These are phyloP conservation scores for Premnoplex brunnescens DNA, from an alignment of 2,797 vertebrate species.

Conservation along the genomic window DNA sequence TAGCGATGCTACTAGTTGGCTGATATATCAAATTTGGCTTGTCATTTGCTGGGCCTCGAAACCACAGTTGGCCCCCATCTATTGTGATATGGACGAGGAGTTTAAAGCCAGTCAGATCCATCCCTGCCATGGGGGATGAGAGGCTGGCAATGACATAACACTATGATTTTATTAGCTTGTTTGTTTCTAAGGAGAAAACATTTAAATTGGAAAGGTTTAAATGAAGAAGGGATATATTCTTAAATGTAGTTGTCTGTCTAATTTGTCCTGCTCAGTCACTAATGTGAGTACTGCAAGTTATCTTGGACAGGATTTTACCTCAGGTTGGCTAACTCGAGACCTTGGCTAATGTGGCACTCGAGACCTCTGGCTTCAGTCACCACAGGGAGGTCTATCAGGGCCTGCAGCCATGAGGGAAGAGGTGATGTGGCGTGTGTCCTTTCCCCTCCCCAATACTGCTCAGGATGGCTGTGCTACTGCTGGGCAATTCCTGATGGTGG, in stretches of 20 bases:
- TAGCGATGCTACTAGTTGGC: not conserved
- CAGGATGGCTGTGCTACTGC: not conserved
- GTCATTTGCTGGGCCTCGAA: not conserved
- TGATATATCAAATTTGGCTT: not conserved
- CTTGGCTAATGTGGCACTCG: not conserved
- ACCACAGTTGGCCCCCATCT: not conserved
- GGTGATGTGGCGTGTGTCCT: not conserved
- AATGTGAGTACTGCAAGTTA: not conserved
- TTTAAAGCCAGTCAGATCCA: not conserved
- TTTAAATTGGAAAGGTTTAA: not conserved
- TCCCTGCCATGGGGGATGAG: not conserved
- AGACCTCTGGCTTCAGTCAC: not conserved
- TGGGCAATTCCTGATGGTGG: not conserved
- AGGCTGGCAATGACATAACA: not conserved
- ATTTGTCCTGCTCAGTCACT: not conserved
- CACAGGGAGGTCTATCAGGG: not conserved
- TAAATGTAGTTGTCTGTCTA: not conserved
- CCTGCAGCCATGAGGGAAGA: not conserved
- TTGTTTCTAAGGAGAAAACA: not conserved
- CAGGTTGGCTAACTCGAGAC: not conserved
- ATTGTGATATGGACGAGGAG: not conserved
- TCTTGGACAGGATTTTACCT: not conserved
- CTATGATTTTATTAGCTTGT: not conserved
- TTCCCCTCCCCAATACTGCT: not conserved
- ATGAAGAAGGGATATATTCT: not conserved